Base-by-base conservation (phyloP, 2,797 vertebrate species). In the Dermochelys coriacea region DNA sequence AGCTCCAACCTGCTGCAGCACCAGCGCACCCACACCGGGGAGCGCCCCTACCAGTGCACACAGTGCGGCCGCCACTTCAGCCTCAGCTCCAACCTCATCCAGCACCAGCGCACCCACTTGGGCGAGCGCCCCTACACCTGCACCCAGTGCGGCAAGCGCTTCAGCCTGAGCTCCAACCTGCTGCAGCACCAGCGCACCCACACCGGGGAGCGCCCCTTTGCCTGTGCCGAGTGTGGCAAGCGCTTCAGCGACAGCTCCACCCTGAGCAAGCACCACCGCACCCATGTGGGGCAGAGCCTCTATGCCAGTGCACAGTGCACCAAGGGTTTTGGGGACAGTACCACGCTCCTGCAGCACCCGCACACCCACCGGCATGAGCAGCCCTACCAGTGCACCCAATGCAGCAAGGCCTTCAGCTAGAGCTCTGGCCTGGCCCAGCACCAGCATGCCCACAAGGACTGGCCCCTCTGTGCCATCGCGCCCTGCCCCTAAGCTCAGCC, bases 1-100 rank as follows among this genome's bases (percentile, higher is more conserved):
- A 97, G 97, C 83, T 97, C 97, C 85, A 97, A 97, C 51, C 95
- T 98, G 84, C 87, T 96, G 55, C 97, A 97, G 50, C 97, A 97
- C 84, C 97, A 97, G 16, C 94, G 95, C 80, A 97, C 96, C 27
- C 97, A 97, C 93, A 91, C 91, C 1, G 95, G 91, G 21, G n/a
- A 85, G 71, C 91, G 37, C n/a, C 80, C 80, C 52, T 81, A 57
- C 52, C 10, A 5, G 37, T 47, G 77, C 19, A 2, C 50, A 49
- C 34, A n/a, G 31, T 52, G 77, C 2, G 50, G 77, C 31, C 16
- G 34, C 18, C 31, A 51, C 31, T 79, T 79, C 49, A 79, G 77
- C 75, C 75, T 78, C 75, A 78, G 75, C 75, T 78, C 75, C 75
- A 78, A 50, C 47, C 47, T 78, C 14, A 1, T n/a, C 8, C 77